phyloP scores from a whole-genome alignment of 1,140 invertebrate genomes.

The Rhagoletis pomonella region DNA sequence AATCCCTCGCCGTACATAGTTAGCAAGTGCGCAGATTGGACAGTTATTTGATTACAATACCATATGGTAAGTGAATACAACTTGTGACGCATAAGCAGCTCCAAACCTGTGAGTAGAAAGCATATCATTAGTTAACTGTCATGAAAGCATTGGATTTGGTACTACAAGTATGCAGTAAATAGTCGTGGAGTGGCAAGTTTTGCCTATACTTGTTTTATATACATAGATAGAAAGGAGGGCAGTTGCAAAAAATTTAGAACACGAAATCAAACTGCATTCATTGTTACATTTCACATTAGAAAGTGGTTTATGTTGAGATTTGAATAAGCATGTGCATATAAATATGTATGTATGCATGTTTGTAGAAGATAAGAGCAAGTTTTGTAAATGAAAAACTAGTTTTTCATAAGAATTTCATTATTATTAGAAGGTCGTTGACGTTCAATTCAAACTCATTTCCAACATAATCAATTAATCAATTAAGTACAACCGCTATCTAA shows the following conservation, averaged over 20 bases:
- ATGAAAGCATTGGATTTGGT: background rate
- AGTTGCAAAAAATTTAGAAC: background rate
- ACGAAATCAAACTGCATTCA: background rate
- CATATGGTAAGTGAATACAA: constrained; percentile 83
- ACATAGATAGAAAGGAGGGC: no score
- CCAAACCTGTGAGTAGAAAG: constrained; percentile 72
- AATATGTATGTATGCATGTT: background rate
- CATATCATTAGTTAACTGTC: background rate
- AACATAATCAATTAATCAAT: constrained; percentile 27
- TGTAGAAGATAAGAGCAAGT: background rate
- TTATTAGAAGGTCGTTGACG: constrained; percentile 30
- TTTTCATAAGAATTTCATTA: background rate
- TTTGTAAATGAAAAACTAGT: constrained; percentile 24
- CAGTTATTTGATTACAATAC: constrained; percentile 81
- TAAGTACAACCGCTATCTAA: constrained; percentile 29
- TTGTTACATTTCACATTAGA: constrained; percentile 28
- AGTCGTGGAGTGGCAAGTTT: no score
- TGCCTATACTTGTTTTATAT: no score
- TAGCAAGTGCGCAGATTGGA: constrained; percentile 75
- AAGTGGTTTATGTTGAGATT: constrained; percentile 39
- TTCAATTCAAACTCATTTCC: background rate
- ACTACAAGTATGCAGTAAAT: background rate
- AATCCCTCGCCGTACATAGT: constrained; percentile 73
- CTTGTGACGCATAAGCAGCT: constrained; percentile 82
- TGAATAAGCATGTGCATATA: background rate